These are phyloP conservation scores for Peromyscus aztecus DNA, from an alignment of 2,797 vertebrate species.

Conservation along the genomic window DNA sequence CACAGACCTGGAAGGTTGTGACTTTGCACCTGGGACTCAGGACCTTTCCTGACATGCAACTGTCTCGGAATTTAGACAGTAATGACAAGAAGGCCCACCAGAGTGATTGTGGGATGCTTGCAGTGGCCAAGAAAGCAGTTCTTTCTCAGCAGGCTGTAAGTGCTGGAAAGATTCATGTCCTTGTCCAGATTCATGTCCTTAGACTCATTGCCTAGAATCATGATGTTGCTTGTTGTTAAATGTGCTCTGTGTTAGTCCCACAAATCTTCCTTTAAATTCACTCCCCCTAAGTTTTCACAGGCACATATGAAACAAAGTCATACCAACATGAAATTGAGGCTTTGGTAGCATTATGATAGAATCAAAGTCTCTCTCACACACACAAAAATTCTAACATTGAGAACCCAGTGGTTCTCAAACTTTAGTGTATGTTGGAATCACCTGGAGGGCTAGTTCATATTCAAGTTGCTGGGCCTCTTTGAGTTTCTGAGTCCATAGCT, in stretches of 20 bases:
- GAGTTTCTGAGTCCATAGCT: neutral
- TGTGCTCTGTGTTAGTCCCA: neutral
- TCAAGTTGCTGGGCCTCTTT: neutral
- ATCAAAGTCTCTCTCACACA: neutral
- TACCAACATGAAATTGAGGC: neutral
- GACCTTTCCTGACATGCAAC: neutral
- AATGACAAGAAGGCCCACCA: neutral
- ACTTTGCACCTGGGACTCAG: neutral
- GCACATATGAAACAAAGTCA: neutral
- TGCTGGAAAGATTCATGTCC: neutral
- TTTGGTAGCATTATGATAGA: slow-evolving; percentile 47
- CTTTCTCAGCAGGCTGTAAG: neutral
- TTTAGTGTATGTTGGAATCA: neutral
- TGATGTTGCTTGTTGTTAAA: neutral
- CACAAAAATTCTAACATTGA: neutral
- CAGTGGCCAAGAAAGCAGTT: neutral
- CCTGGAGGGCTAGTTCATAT: neutral
- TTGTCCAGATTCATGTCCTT: neutral
- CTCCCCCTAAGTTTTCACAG: slow-evolving; percentile 50
- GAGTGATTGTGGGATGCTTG: neutral
- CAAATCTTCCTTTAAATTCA: neutral
- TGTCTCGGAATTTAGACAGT: neutral
- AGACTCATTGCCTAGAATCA: neutral
- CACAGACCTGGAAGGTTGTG: neutral
- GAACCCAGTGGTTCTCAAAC: neutral